phyloP scores from a whole-genome alignment of 92 coral and sea anemone genomes.

The Porites evermanni region DNA sequence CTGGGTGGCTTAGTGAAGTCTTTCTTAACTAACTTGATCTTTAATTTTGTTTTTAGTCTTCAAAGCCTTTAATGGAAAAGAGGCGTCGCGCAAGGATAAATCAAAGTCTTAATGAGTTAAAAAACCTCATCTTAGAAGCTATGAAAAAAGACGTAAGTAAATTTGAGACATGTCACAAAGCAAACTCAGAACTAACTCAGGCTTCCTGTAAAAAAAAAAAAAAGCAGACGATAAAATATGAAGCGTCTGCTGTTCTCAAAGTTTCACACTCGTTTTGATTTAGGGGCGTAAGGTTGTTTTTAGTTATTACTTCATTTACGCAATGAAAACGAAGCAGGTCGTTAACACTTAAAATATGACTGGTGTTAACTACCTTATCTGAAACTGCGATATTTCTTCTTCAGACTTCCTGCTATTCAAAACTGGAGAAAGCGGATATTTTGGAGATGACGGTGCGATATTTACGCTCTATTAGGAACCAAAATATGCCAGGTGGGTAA shows the following conservation, averaged over 20 bases:
- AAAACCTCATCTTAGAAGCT: conserved; percentile 83
- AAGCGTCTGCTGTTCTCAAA: background rate
- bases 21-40: background rate
- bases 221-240: background rate
- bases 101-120: conserved; percentile 84
- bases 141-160: conserved; percentile 88
- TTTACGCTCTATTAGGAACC: conserved; percentile 72
- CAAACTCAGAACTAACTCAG: background rate
- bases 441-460: conserved; percentile 86
- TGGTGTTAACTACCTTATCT: background rate
- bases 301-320: background rate
- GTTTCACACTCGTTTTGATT: background rate
- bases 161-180: background rate
- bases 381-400: background rate
- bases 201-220: background rate
- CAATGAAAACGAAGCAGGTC: background rate
- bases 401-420: conserved; percentile 87
- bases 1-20: background rate
- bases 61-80: conserved; percentile 89
- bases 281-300: background rate
- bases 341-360: background rate
- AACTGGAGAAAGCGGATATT: conserved; percentile 90
- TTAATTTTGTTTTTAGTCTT: conserved; percentile 53
- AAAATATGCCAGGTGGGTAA: conserved; percentile 43
- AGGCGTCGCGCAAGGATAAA: conserved; percentile 85